A percentile compares a stretch with the other conserved stretches of the same genome.
Evolutionary conservation across 35 echinoderm and acorn worm genomes (phyloP).

Genomic region (Ophiothrix spiculata): DNA sequence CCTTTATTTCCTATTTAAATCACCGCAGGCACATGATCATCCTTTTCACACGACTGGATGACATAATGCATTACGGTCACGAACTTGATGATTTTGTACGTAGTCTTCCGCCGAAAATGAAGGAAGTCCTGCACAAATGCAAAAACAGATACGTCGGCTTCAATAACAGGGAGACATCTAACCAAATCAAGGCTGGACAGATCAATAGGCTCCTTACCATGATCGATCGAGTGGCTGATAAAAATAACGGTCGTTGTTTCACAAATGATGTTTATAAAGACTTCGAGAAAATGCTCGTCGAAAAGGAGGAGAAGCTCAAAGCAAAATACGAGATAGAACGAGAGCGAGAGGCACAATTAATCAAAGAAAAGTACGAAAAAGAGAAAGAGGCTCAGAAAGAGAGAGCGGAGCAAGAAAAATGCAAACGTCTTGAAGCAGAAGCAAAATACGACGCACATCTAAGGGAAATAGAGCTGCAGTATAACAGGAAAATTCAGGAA

Average conservation of each 20-base stretch:
- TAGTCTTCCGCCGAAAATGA: neutral
- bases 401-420: neutral
- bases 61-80: neutral
- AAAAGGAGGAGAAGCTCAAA: neutral
- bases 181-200: neutral
- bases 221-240: neutral
- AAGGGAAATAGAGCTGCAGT: no score
- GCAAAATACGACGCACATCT: no score
- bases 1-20: no score
- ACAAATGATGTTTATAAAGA: conserved; percentile 1
- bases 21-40: neutral
- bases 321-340: neutral
- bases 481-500: no score
- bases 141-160: neutral
- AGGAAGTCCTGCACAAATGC: neutral
- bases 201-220: neutral
- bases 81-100: neutral
- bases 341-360: neutral
- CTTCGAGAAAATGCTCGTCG: neutral
- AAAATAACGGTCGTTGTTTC: neutral
- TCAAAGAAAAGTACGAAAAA: neutral
- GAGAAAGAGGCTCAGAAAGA: neutral
- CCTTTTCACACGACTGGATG: neutral
- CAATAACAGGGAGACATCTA: neutral
- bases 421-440: neutral